Base-by-base conservation (phyloP, 2,797 vertebrate species). In the Brachyalestes nurse region DNA sequence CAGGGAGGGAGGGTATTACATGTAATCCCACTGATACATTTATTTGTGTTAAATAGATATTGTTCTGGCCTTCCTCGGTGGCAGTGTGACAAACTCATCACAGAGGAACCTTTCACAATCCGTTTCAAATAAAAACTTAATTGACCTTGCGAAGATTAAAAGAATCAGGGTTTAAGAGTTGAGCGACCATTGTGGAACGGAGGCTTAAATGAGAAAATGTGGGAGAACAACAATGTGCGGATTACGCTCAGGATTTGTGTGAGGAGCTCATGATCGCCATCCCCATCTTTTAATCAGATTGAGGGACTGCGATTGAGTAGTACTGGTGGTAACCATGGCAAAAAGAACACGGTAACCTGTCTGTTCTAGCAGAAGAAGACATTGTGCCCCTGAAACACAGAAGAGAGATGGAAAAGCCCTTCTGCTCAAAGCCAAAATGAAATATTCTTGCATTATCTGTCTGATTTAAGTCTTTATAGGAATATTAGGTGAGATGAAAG, bases 211-310 rank as follows among this genome's bases (percentile, higher is more conserved):
- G 47, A 83, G 89, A 86, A 80, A 87, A 92, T 91, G 90, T 90
- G 88, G 89, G 92, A 91, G 89, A 90, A 91, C 89, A 92, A 92
- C 90, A 93, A 92, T 92, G 89, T 91, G 84, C 25, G 90, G 92
- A 93, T 94, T 94, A 94, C 91, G 90, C 86, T 70, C 88, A 87
- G 92, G 92, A 93, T 93, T 92, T 93, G 90, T 92, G 91, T 90
- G 92, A 93, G 92, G 86, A 91, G 89, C 90, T 90, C 89, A 89
- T 91, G 92, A 94, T 93, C 93, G 92, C 90, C 89, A 89, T 87
- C 83, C 87, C 92, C 90, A 93, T 93, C 92, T 91, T 78, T 91
- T 93, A 92, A 93, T 93, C 93, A 90, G 93, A 92, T 92, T 89
- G 23, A 67, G 55, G 71, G 89, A 88, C 83, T 25, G 57, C 88